Evolutionary conservation across 2,888 invertebrate species (phyloP).

Genomic region (Oegoconia quadripuncta): DNA sequence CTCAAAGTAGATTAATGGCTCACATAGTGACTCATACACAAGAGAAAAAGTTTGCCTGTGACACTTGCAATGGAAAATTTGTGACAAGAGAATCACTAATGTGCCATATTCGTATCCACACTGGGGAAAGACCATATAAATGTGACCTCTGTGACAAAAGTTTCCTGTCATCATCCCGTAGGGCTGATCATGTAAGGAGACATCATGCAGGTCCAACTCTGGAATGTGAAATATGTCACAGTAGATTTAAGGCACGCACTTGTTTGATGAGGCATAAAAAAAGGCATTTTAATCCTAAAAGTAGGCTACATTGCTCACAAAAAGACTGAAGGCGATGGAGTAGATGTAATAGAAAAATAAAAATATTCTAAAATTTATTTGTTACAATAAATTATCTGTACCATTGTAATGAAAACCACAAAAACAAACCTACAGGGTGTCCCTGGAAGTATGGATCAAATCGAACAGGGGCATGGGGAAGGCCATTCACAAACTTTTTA

Average conservation of each 20-base stretch:
- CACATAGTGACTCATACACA: conserved; percentile 25
- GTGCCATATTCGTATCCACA: conserved; percentile 23
- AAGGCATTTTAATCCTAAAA: conserved; percentile 18
- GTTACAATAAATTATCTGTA: background rate
- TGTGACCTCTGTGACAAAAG: conserved; percentile 19
- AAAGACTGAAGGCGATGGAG: background rate
- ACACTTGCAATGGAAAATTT: conserved; percentile 22
- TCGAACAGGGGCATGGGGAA: too few relatives aligned
- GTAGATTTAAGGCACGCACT: conserved; percentile 14
- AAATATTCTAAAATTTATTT: background rate
- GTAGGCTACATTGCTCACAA: conserved; percentile 7
- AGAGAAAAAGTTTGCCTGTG: conserved; percentile 24
- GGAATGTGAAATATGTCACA: conserved; percentile 19
- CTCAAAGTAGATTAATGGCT: conserved; percentile 15
- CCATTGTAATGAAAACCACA: too few relatives aligned
- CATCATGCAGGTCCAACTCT: conserved; percentile 17
- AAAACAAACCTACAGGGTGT: too few relatives aligned
- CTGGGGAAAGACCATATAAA: conserved; percentile 23
- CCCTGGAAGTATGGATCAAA: too few relatives aligned
- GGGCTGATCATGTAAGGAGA: conserved; percentile 19
- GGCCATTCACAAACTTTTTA: too few relatives aligned
- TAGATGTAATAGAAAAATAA: background rate
- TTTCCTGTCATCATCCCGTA: conserved; percentile 22
- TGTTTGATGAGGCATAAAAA: conserved; percentile 17
- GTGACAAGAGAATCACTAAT: conserved; percentile 21